Evolutionary conservation across 2,797 vertebrate species (phyloP), one percentile per base, ranked within the genome.

Genomic region (Tadarida brasiliensis): DNA sequence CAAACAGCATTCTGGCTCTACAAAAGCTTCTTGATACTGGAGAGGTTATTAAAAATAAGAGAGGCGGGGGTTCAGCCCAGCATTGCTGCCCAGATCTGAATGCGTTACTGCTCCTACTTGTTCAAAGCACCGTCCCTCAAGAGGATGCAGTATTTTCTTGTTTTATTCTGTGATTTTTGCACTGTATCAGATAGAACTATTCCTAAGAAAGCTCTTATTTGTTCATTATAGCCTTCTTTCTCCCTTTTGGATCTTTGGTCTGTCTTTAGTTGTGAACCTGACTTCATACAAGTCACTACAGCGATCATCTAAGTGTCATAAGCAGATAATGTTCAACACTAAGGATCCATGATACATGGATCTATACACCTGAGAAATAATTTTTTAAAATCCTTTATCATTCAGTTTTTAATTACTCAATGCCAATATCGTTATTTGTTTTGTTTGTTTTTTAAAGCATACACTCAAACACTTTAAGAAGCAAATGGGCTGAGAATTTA

Each of bases 1-100:
- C 90, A 97, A 97, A 96, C 76, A 95, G 85, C 65, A 93, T 91
- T 94, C 91, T 39, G 70, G 87, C 78, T 96, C 96, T 83, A 87
- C 61, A 86, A 78, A 95, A 92, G 74, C 90, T 88, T 96, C 70
- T 94, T 87, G 90, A 49, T 89, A 47, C 87, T 70, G 44, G 80
- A 91, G 93, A 91, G 76, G 49, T 96, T 94, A 97, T 95, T 94
- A 54, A 93, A 94, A 94, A 83, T 82, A 85, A 51, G 67, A 88
- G 68, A 87, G 56, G 54, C 68, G 30, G 80, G 51, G 78, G 88
- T n/a, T 95, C 71, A 87, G 15, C 44, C 54, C 26, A 20, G 3
- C 15, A 44, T 0, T 74, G 56, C n/a, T 20, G 12, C 73, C 73
- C 15, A 73, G 39, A 81, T 82, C 63, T 70, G 51, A 95, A 92